A percentile compares a stretch with the other conserved stretches of the same genome.
These are phyloP conservation scores for Chloroceryle aenea DNA, from an alignment of 2,113 vertebrate species.

Conservation along the genomic window DNA sequence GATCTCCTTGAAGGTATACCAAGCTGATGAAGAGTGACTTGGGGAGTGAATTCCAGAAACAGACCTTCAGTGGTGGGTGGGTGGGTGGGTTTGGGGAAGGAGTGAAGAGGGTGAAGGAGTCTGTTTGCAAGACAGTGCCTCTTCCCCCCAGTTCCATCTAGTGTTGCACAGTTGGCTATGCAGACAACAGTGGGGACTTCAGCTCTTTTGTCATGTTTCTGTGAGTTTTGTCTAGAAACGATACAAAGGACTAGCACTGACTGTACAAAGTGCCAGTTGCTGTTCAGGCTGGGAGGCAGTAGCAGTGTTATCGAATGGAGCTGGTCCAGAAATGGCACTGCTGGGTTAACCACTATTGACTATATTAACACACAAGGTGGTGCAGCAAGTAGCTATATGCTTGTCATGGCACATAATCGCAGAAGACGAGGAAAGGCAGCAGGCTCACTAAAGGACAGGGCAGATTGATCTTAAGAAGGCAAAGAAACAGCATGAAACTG, in stretches of 20 bases:
- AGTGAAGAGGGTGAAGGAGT: background rate
- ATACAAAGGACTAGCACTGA: background rate
- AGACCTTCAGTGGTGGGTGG: background rate
- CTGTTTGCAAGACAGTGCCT: background rate
- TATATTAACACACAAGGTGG: background rate
- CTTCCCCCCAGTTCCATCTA: accelerated
- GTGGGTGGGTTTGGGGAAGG: background rate
- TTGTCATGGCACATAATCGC: background rate
- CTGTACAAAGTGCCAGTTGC: background rate
- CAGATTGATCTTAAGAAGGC: background rate
- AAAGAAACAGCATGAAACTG: background rate
- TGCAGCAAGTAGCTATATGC: background rate
- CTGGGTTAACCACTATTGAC: background rate
- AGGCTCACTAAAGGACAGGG: background rate
- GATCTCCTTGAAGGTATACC: background rate
- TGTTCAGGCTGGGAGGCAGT: background rate
- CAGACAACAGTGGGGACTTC: background rate
- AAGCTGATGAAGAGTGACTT: background rate
- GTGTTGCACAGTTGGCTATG: background rate
- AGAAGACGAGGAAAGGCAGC: background rate
- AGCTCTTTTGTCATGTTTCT: background rate
- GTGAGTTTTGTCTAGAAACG: background rate
- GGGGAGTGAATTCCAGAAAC: background rate
- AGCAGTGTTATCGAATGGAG: background rate
- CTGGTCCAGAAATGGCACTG: background rate